Conservation (phyloP, 2,113 vertebrate species). For the Ailurus styani region DNA sequence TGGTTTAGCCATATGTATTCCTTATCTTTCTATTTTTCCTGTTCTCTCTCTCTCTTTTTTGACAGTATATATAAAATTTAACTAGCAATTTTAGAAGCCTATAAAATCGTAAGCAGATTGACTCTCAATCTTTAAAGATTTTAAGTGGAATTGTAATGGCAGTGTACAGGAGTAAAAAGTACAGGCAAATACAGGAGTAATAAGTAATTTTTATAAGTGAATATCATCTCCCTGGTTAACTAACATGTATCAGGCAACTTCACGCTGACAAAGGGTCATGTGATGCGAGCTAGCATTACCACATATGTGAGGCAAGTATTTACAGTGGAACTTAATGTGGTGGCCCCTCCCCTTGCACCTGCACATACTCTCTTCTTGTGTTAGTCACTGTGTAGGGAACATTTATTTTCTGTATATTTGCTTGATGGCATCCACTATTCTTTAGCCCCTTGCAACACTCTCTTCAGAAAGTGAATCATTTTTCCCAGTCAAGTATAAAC, state of each 20-base stretch:
- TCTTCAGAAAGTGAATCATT: background rate
- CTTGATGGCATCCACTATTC: background rate
- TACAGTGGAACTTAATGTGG: background rate
- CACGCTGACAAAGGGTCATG: background rate
- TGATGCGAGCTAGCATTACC: background rate
- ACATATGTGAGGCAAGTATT: background rate
- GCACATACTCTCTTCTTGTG: background rate
- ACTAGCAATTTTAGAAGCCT: constrained; percentile 15
- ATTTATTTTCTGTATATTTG: background rate
- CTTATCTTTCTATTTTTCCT: background rate
- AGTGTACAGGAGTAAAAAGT: background rate
- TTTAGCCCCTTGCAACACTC: background rate
- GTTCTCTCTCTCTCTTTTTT: background rate
- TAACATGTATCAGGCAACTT: background rate
- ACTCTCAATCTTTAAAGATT: constrained; percentile 29
- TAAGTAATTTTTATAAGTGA: background rate
- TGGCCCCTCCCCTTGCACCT: background rate
- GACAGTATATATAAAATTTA: background rate
- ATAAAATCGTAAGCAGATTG: constrained; percentile 15
- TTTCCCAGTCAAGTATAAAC: background rate
- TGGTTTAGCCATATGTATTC: background rate
- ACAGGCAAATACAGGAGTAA: background rate
- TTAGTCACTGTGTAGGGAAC: background rate
- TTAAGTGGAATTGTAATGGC: background rate
- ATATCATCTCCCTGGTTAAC: background rate